These are phyloP conservation scores for Dendronephthya gigantea DNA, from an alignment of 64 coral and sea anemone species.

Conservation along the genomic window DNA sequence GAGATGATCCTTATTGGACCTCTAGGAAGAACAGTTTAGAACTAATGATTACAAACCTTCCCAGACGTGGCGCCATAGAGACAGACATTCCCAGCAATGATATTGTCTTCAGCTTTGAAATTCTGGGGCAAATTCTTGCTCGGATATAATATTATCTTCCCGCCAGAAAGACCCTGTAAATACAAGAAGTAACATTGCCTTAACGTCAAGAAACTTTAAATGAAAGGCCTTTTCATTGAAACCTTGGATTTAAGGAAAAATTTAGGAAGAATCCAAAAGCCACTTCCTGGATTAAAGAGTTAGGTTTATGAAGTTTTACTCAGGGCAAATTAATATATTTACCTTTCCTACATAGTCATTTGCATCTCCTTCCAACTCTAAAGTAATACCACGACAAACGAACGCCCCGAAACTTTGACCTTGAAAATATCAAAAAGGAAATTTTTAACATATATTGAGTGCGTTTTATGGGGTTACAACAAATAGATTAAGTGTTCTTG, in stretches of 20 bases:
- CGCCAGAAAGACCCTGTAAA: neutral
- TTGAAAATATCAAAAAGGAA: neutral
- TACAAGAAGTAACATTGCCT: neutral
- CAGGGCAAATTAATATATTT: neutral
- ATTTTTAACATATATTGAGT: too few species aligned
- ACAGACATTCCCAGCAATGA: conserved; percentile 80
- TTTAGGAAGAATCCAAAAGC: too few species aligned
- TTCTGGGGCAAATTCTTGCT: conserved; percentile 36
- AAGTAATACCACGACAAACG: conserved; percentile 49
- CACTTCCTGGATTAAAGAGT: too few species aligned
- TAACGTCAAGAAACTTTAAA: neutral
- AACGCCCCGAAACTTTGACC: conserved; percentile 94
- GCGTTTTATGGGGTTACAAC: neutral
- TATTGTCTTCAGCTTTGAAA: conserved; percentile 56
- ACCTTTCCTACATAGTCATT: conserved; percentile 99
- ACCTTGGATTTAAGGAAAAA: too few species aligned
- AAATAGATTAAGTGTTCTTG: too few species aligned
- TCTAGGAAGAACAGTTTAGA: too few species aligned
- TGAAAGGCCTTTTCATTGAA: too few species aligned
- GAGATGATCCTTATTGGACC: too few species aligned
- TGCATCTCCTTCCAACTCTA: conserved; percentile 69
- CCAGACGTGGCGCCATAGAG: conserved; percentile 76
- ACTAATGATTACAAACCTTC: conserved; percentile 52
- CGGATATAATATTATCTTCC: conserved; percentile 41
- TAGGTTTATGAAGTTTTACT: too few species aligned